Evolutionary conservation across 2,888 invertebrate genomes (phyloP).

Genomic region (Aquatica leii): DNA sequence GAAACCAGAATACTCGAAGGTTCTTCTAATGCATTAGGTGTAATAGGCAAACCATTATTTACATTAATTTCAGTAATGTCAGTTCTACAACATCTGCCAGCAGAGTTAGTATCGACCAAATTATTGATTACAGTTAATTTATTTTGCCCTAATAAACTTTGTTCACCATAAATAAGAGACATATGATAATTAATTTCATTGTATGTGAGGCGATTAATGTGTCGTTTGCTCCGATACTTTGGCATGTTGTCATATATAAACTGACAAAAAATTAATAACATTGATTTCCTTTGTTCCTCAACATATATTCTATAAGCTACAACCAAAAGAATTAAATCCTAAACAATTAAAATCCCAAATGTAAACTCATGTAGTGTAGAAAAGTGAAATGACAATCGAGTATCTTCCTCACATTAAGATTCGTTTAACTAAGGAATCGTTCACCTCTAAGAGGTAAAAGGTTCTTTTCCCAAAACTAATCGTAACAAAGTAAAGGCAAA

Average conservation of each 20-base stretch:
- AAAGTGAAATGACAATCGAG: background rate
- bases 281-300: background rate
- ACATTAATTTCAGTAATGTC: background rate
- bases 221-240: background rate
- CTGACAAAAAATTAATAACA: background rate
- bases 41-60: background rate
- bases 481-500: background rate
- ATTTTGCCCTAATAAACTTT: background rate
- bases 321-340: background rate
- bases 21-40: background rate
- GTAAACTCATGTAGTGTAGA: background rate
- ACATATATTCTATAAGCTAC: background rate
- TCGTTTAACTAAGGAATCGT: background rate
- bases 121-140: background rate
- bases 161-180: background rate
- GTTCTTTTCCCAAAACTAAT: too few relatives aligned
- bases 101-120: background rate
- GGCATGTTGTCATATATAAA: background rate
- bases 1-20: background rate
- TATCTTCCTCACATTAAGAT: too few relatives aligned
- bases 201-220: background rate
- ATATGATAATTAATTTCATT: background rate
- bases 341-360: background rate
- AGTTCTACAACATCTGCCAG: background rate
- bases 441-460: background rate